phyloP scores from a whole-genome alignment of 2,888 invertebrate species.

The Trichopria drosophilae region DNA sequence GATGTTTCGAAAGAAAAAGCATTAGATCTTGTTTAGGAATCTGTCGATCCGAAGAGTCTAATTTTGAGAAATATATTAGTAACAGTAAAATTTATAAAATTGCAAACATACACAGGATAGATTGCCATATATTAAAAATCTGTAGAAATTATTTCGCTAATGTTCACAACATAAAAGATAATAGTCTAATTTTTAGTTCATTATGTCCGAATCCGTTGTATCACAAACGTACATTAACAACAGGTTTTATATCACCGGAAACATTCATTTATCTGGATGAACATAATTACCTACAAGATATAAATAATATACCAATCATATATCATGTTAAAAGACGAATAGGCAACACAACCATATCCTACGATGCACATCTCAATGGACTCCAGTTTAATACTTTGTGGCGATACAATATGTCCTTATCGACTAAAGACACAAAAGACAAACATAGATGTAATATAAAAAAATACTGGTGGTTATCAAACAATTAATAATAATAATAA shows the following conservation, averaged over 20 bases:
- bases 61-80: slow-evolving; percentile 1
- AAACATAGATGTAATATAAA: neutral
- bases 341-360: neutral
- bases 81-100: slow-evolving; percentile 18
- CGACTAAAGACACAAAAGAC: slow-evolving; percentile 4
- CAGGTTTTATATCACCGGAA: slow-evolving; percentile 1
- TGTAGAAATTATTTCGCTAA: slow-evolving; percentile 12
- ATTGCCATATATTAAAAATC: slow-evolving; percentile 17
- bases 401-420: slow-evolving; percentile 2
- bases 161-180: neutral
- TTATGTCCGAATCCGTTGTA: neutral
- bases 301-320: neutral
- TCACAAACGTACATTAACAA: neutral
- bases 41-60: neutral
- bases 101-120: slow-evolving; percentile 18
- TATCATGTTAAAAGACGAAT: neutral
- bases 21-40: neutral
- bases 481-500: too few relatives aligned
- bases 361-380: neutral
- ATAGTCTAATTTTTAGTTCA: neutral
- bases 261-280: slow-evolving; percentile 3
- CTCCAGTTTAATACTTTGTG: neutral
- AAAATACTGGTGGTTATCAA: neutral
- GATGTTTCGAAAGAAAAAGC: slow-evolving; percentile 6
- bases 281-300: neutral